A percentile compares a stretch with the other conserved stretches of the same genome.
These are phyloP conservation scores for Ptyas mucosa DNA, from an alignment of 2,113 vertebrate genomes.

Conservation along the genomic window DNA sequence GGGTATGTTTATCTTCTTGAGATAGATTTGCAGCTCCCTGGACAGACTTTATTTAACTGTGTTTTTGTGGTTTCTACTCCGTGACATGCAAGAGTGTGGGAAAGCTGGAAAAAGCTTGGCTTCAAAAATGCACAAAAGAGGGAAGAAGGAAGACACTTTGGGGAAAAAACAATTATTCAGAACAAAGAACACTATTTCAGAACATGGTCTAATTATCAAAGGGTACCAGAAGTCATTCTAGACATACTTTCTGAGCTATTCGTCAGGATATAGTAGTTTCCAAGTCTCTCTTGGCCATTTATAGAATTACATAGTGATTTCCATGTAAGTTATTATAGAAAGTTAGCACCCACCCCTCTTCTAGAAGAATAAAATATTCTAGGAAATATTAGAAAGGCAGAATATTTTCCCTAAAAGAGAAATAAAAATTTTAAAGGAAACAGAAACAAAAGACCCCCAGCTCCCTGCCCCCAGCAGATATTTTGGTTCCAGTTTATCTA, in stretches of 20 bases:
- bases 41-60: conserved; percentile 82
- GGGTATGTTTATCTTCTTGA: conserved; percentile 80
- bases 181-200: conserved; percentile 62
- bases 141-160: conserved; percentile 56
- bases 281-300: conserved; percentile 62
- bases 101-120: conserved; percentile 91
- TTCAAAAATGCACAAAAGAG: conserved; percentile 85
- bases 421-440: too few species aligned
- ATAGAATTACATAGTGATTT: conserved; percentile 52
- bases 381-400: too few species aligned
- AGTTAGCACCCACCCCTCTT: too few species aligned
- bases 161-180: conserved; percentile 70
- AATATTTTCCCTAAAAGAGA: too few species aligned
- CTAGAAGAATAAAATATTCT: too few species aligned
- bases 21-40: conserved; percentile 87
- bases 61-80: conserved; percentile 92
- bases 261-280: conserved; percentile 63
- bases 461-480: too few species aligned
- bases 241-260: conserved; percentile 78
- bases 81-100: conserved; percentile 96
- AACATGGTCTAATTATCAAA: conserved; percentile 71
- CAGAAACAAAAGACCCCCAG: too few species aligned
- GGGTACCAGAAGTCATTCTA: conserved; percentile 69
- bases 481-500: too few species aligned
- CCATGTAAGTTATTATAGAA: conserved; percentile 40